phyloP scores from a whole-genome alignment of 2,888 invertebrate species.

The Vesta saturnalis region DNA sequence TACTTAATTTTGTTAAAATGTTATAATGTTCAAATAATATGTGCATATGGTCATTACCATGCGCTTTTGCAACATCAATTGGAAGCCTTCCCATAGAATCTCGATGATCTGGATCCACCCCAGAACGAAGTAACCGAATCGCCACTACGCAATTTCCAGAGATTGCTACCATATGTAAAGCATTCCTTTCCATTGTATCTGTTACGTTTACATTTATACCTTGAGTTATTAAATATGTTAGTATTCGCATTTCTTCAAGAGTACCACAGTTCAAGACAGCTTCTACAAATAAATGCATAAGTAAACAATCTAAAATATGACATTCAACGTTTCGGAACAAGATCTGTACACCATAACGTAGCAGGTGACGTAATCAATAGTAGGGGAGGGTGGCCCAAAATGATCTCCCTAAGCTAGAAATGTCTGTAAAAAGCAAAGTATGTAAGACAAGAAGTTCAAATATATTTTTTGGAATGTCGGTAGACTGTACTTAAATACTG shows the following conservation, averaged over 20 bases:
- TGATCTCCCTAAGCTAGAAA: too few species aligned
- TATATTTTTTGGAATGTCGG: too few species aligned
- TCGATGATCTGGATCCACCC: slow-evolving; percentile 56
- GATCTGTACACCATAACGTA: too few species aligned
- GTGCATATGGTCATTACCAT: slow-evolving; percentile 29
- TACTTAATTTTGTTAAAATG: background rate
- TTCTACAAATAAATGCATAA: too few species aligned
- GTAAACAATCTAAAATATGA: too few species aligned
- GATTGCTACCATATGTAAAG: slow-evolving; percentile 66
- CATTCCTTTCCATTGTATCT: slow-evolving; percentile 61
- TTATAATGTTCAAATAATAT: slow-evolving; percentile 18
- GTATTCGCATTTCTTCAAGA: slow-evolving; percentile 58
- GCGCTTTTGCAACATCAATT: slow-evolving; percentile 57
- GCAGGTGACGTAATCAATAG: too few species aligned
- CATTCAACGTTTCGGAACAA: too few species aligned
- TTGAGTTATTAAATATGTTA: slow-evolving; percentile 58
- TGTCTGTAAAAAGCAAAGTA: too few species aligned
- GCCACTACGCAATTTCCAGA: slow-evolving; percentile 62
- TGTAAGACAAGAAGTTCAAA: too few species aligned
- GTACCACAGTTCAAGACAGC: slow-evolving; percentile 53
- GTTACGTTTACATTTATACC: slow-evolving; percentile 61
- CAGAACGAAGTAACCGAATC: slow-evolving; percentile 57
- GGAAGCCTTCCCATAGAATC: slow-evolving; percentile 63
- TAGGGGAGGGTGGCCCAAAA: too few species aligned
- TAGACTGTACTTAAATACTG: too few species aligned